Evolutionary conservation across 2,113 vertebrate species (phyloP).

Genomic region (Heterotilapia buettikoferi): DNA sequence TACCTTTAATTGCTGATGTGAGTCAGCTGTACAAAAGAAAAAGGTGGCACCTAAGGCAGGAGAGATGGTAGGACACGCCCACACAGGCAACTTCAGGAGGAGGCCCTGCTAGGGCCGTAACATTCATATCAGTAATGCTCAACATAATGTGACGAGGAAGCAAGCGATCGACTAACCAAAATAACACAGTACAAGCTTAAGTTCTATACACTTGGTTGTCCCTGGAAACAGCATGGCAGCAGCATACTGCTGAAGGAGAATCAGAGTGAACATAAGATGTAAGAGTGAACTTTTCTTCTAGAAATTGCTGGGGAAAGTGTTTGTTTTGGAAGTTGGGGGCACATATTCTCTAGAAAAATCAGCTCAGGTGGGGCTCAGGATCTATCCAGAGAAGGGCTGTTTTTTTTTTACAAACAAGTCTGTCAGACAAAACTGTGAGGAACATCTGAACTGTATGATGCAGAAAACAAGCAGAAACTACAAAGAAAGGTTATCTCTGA

Average conservation of each 20-base stretch:
- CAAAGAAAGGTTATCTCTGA: background rate
- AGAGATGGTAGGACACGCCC: background rate
- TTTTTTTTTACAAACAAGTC: background rate
- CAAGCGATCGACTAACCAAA: background rate
- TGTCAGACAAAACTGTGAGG: rapidly evolving
- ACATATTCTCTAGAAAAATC: background rate
- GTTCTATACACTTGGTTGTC: background rate
- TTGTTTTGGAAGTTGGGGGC: background rate
- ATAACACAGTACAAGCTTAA: background rate
- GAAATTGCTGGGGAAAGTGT: background rate
- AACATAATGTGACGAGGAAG: background rate
- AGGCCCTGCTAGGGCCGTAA: background rate
- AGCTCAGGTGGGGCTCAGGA: background rate
- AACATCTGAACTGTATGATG: background rate
- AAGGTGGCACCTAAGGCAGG: background rate
- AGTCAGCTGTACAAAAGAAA: background rate
- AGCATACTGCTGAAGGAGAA: background rate
- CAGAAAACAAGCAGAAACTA: background rate
- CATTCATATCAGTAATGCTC: background rate
- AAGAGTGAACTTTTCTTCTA: background rate
- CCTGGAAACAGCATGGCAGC: background rate
- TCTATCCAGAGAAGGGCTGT: background rate
- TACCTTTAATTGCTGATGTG: background rate
- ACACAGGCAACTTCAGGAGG: background rate
- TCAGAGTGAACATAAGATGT: background rate